Conservation (phyloP, 2,888 invertebrate species). For the Acronicta alni region DNA sequence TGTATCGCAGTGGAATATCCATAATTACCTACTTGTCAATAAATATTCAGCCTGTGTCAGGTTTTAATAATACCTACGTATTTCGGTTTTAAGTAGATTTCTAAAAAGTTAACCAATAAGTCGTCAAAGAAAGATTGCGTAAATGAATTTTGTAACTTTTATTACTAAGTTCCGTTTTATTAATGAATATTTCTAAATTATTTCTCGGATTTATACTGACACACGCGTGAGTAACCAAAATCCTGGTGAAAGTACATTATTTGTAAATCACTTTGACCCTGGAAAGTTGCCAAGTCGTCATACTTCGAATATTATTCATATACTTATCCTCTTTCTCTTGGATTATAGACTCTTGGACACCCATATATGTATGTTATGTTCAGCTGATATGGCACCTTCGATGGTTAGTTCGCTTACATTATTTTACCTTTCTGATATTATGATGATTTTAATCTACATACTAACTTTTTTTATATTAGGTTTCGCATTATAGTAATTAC, state of each 20-base stretch:
- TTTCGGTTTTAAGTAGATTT: background rate
- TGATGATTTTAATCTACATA: no score
- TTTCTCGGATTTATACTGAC: constrained; percentile 43
- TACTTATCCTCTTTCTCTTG: constrained; percentile 6
- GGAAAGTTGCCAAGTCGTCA: constrained; percentile 56
- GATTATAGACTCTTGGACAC: background rate
- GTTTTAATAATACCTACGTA: background rate
- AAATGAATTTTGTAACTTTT: constrained; percentile 15
- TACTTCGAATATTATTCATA: constrained; percentile 16
- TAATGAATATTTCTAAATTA: constrained; percentile 29
- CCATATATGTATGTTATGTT: no score
- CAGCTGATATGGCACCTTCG: no score
- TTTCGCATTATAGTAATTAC: no score
- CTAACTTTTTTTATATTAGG: no score
- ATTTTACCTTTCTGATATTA: no score
- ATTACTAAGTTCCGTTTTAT: constrained; percentile 1
- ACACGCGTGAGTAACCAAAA: constrained; percentile 52
- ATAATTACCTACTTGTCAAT: no score
- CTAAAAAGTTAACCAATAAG: background rate
- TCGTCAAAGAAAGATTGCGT: constrained; percentile 5
- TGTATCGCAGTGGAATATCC: no score
- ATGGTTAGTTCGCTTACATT: no score
- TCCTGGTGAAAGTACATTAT: constrained; percentile 66
- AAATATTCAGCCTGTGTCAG: no score
- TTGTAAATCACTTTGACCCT: constrained; percentile 56